Evolutionary conservation across 2,888 invertebrate genomes (phyloP).

Genomic region (Drosophila paramelanica): DNA sequence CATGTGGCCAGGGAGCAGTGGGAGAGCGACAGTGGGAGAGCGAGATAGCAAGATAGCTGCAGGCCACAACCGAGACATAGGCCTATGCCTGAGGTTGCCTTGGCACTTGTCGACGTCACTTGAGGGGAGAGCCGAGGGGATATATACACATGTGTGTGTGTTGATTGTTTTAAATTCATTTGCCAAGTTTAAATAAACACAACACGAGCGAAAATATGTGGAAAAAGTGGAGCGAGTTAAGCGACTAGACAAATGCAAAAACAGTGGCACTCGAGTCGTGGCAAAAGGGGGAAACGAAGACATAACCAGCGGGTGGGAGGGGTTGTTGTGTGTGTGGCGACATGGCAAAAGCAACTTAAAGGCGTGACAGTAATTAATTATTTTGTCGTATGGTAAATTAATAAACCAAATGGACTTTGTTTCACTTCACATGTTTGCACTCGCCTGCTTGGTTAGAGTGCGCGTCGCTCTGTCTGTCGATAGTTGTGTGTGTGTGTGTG

Average conservation of each 20-base stretch:
- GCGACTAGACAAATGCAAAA: slow-evolving; percentile 66
- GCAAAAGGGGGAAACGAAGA: slow-evolving; percentile 10
- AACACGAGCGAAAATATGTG: slow-evolving; percentile 68
- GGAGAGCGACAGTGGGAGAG: background rate
- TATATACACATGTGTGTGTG: slow-evolving; percentile 5
- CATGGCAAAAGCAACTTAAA: slow-evolving; percentile 78
- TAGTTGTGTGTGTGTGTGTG: slow-evolving; percentile 21
- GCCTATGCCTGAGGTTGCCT: slow-evolving; percentile 54
- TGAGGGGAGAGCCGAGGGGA: slow-evolving; percentile 1
- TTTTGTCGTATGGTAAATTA: slow-evolving; percentile 82
- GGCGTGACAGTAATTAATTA: slow-evolving; percentile 86
- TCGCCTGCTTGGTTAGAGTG: slow-evolving; percentile 45
- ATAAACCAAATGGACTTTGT: slow-evolving; percentile 82
- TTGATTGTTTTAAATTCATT: slow-evolving; percentile 84
- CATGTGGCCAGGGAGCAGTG: slow-evolving; percentile 53
- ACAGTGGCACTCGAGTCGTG: background rate
- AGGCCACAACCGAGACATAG: slow-evolving; percentile 31
- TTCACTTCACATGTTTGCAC: slow-evolving; percentile 81
- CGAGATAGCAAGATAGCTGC: background rate
- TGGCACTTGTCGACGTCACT: slow-evolving; percentile 67
- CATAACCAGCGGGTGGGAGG: slow-evolving; percentile 12
- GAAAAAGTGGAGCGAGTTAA: slow-evolving; percentile 75
- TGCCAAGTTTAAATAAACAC: slow-evolving; percentile 80
- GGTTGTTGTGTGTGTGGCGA: slow-evolving; percentile 14
- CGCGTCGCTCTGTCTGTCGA: slow-evolving; percentile 16